phyloP scores from a whole-genome alignment of 2,888 invertebrate genomes.

The Hypercompe scribonia region DNA sequence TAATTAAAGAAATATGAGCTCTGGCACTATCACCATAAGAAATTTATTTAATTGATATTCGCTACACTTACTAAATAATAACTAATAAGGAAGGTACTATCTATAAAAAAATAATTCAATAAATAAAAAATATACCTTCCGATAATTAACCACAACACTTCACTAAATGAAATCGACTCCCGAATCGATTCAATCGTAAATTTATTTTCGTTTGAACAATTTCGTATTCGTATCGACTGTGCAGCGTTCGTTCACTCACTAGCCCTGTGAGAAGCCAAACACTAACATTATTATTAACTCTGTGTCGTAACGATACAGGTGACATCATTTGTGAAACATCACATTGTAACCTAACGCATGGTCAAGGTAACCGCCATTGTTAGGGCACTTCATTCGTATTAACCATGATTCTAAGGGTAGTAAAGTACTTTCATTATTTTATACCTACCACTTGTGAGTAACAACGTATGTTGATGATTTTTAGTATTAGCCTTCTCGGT shows the following conservation, averaged over 20 bases:
- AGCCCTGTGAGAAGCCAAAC: constrained; percentile 75
- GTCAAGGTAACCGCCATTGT: constrained; percentile 57
- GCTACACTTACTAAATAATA: neutral
- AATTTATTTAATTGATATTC: neutral
- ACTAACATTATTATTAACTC: constrained; percentile 76
- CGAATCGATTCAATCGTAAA: constrained; percentile 41
- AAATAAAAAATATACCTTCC: constrained; percentile 32
- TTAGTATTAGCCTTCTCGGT: neutral
- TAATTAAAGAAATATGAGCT: neutral
- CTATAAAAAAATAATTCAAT: neutral
- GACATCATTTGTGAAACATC: constrained; percentile 76
- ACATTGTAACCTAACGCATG: constrained; percentile 60
- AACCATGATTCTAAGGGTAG: constrained; percentile 38
- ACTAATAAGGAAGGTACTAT: neutral
- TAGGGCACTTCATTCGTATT: too few relatives aligned
- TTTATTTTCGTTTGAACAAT: constrained; percentile 42
- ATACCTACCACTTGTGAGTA: constrained; percentile 24
- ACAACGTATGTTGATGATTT: neutral
- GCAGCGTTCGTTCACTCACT: constrained; percentile 63
- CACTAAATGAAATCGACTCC: constrained; percentile 35
- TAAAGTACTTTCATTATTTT: constrained; percentile 27
- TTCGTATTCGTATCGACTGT: constrained; percentile 58
- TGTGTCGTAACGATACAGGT: constrained; percentile 72
- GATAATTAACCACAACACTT: constrained; percentile 24
- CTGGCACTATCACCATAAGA: neutral